Evolutionary conservation across 2,797 vertebrate genomes (phyloP).

Genomic region (Lacerta viridis): DNA sequence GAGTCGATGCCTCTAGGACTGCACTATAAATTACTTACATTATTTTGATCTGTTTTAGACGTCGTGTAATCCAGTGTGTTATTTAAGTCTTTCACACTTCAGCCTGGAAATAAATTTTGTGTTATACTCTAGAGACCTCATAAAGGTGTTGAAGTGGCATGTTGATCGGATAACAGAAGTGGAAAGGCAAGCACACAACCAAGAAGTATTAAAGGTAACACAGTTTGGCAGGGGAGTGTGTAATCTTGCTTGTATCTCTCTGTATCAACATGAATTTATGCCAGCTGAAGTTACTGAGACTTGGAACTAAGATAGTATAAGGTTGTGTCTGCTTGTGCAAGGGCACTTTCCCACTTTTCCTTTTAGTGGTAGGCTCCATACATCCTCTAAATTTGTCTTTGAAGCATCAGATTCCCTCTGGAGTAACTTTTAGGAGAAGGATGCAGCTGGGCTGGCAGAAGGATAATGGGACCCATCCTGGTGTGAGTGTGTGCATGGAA

Average conservation of each 20-base stretch:
- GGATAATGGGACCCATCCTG: neutral
- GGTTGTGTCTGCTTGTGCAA: neutral
- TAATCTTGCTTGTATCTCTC: neutral
- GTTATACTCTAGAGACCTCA: conserved; percentile 89
- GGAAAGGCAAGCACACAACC: conserved; percentile 96
- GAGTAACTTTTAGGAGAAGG: neutral
- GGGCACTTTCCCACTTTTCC: neutral
- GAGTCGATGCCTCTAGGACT: conserved; percentile 7
- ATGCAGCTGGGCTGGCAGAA: neutral
- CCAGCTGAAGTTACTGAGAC: neutral
- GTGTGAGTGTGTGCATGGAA: neutral
- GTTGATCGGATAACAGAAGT: conserved; percentile 97
- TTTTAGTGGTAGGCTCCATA: neutral
- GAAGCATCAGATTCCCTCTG: neutral
- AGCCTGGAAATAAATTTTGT: conserved; percentile 43
- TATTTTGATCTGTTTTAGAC: neutral
- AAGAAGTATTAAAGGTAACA: conserved; percentile 95
- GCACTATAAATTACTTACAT: neutral
- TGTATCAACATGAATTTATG: neutral
- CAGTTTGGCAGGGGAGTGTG: neutral
- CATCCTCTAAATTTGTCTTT: neutral
- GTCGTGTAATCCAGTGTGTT: neutral
- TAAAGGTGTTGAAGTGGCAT: conserved; percentile 99
- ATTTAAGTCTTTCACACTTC: conserved; percentile 24
- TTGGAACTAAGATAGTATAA: neutral